Evolutionary conservation across 2,888 invertebrate species (phyloP), one percentile per base, ranked within the genome.

Genomic region (Cheilosia variabilis): DNA sequence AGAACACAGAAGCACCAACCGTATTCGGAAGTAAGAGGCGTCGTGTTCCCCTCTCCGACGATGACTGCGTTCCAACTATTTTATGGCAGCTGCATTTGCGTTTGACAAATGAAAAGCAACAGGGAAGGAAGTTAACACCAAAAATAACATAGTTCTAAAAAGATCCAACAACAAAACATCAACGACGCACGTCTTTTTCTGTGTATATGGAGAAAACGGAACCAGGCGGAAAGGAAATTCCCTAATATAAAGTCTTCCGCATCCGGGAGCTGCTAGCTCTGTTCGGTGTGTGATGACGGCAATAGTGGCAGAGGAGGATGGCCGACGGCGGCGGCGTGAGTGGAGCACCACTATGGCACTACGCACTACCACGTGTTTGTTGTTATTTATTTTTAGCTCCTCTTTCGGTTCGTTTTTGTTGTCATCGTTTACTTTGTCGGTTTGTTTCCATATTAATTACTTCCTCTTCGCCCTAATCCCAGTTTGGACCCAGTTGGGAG

Each of bases 231-330:
- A 87, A 87, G 87, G 87, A 88, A 89, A 88, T 88, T 87, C 88
- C 88, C 88, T 87, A 87, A 89, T 88, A 88, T 88, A 88, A 84
- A 75, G 82, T 83, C 87, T 89, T 88, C 89, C 89, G 89, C 89
- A 88, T 89, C 89, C 88, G 88, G 82, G 69, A 53, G n/a, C 31
- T 57, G 52, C 19, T 50, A 43, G 13, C 22, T 24, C 24, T 22
- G 45, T 17, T 55, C 31, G 47, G 63, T 52, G 24, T 47, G 45
- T 6, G 57, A 58, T 62, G 66, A 79, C 52, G 63, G 71, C 80
- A 66, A 52, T 52, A 27, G 24, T 9, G 17, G 37, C 9, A 7
- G 1, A 34, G 15, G 22, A 19, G 43, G 45, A 77, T 41, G 52
- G 34, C 6, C 5, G 19, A 4, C n/a, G 45, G 6, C 5, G 5